These are phyloP conservation scores for Apeltes quadracus DNA, from an alignment of 2,113 vertebrate genomes.

Conservation along the genomic window DNA sequence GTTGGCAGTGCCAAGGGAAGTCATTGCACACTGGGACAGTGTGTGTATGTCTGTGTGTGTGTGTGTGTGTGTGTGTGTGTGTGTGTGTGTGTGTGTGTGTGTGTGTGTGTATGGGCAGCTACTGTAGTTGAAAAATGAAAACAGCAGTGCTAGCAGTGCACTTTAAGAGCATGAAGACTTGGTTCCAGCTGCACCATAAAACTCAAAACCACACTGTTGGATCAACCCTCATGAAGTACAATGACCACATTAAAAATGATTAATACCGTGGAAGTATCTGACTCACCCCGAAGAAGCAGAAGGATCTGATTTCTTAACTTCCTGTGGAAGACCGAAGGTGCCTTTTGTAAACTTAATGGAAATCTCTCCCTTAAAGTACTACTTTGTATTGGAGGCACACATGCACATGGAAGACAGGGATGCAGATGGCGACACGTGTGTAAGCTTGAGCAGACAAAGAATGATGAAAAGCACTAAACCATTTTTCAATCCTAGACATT, in stretches of 20 bases:
- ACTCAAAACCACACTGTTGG: constrained; percentile 44
- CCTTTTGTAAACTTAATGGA: constrained; percentile 61
- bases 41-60: constrained; percentile 21
- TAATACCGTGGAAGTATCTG: constrained; percentile 53
- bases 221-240: constrained; percentile 14
- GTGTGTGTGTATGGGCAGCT: constrained; percentile 43
- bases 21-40: constrained; percentile 54
- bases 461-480: constrained; percentile 6
- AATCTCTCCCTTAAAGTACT: constrained; percentile 48
- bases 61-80: constrained; percentile 8
- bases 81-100: constrained; percentile 18
- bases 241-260: constrained; percentile 54
- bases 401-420: neutral
- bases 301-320: constrained; percentile 63
- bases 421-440: neutral
- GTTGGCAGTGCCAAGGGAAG: constrained; percentile 62
- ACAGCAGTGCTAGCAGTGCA: constrained; percentile 46
- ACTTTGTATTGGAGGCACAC: constrained; percentile 33
- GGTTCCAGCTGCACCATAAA: constrained; percentile 57
- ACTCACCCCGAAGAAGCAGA: constrained; percentile 30
- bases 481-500: neutral
- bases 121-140: constrained; percentile 60
- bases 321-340: constrained; percentile 51
- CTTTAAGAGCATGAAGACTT: constrained; percentile 48
- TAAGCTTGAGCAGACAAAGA: neutral